phyloP scores from a whole-genome alignment of 2,113 vertebrate species.

The Athene noctua region DNA sequence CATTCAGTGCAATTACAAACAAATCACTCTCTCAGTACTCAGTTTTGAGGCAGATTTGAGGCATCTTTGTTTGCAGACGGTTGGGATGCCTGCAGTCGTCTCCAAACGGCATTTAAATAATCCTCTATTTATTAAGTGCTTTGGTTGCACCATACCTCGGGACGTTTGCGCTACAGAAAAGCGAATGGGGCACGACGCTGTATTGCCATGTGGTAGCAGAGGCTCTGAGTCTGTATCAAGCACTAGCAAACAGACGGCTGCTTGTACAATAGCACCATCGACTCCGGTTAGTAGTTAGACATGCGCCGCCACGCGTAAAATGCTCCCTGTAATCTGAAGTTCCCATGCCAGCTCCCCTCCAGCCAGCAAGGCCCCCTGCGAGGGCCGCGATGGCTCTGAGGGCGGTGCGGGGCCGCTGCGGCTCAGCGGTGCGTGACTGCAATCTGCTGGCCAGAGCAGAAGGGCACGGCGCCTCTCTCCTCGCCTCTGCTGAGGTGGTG shows the following conservation, averaged over 20 bases:
- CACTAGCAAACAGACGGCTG: not conserved
- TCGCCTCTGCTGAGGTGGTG: not conserved
- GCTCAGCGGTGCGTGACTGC: too few relatives aligned
- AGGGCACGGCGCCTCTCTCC: not conserved
- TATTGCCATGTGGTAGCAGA: not conserved
- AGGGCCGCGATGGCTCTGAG: too few relatives aligned
- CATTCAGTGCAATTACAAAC: not conserved
- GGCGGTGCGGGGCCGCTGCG: too few relatives aligned
- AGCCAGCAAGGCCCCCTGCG: too few relatives aligned
- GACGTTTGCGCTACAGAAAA: not conserved
- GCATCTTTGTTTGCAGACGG: not conserved
- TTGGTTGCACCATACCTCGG: not conserved
- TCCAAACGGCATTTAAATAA: not conserved
- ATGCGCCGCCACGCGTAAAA: too few relatives aligned
- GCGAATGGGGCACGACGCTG: not conserved
- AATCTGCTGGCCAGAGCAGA: too few relatives aligned
- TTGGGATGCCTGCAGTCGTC: not conserved
- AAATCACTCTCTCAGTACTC: not conserved
- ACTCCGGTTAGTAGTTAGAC: not conserved
- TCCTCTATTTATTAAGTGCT: not conserved
- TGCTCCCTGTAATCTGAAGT: too few relatives aligned
- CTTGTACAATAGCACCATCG: rapidly evolving
- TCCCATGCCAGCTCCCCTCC: too few relatives aligned
- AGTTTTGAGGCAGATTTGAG: not conserved
- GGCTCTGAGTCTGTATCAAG: not conserved